phyloP scores from a whole-genome alignment of 2,113 vertebrate genomes.

The Nycticryphes semicollaris region DNA sequence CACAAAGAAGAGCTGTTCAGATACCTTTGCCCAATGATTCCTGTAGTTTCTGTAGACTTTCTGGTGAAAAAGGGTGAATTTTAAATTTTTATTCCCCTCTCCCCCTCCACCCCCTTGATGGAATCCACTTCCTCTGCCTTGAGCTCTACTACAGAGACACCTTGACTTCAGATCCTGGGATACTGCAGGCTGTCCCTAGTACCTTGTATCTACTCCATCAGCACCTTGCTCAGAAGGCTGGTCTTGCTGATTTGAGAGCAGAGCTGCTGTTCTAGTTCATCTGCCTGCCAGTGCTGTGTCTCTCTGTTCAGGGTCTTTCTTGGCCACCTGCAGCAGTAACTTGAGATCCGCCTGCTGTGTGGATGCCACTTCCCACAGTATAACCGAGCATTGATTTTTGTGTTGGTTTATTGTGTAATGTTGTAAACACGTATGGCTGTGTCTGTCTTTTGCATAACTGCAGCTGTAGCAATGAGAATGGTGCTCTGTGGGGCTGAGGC shows the following conservation, averaged over 20 bases:
- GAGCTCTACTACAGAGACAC: background rate
- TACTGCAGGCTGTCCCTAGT: background rate
- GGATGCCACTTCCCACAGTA: background rate
- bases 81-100: background rate
- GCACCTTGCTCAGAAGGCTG: background rate
- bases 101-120: fast-evolving
- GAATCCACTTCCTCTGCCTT: background rate
- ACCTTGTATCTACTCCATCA: background rate
- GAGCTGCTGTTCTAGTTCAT: background rate
- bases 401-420: background rate
- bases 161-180: background rate
- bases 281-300: background rate
- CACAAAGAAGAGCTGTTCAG: background rate
- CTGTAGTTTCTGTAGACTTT: background rate
- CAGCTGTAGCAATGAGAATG: background rate
- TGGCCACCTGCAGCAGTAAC: background rate
- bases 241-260: background rate
- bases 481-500: background rate
- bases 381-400: background rate
- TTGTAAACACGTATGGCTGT: constrained; percentile 7
- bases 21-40: background rate
- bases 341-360: background rate
- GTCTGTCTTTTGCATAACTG: background rate
- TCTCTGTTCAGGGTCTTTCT: background rate
- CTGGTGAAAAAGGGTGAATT: background rate